These are phyloP conservation scores for Drosophila sordidapex DNA, from an alignment of 2,888 invertebrate species.

Conservation along the genomic window DNA sequence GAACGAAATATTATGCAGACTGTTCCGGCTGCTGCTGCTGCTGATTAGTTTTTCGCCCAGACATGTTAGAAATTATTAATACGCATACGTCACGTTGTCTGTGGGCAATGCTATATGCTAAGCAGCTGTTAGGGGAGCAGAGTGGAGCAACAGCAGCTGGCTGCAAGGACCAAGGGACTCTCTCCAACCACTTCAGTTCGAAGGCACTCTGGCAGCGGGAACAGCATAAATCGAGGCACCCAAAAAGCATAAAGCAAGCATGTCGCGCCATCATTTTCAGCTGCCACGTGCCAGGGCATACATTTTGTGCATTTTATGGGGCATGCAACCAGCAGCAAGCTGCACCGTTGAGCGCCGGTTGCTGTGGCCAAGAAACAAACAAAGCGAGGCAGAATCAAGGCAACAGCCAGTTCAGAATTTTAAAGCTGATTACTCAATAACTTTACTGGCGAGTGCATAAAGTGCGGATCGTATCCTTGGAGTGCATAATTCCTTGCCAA, in stretches of 20 bases:
- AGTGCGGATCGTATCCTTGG: slow-evolving; percentile 67
- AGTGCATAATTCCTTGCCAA: slow-evolving; percentile 72
- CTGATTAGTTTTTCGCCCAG: slow-evolving; percentile 53
- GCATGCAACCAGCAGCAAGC: slow-evolving; percentile 36
- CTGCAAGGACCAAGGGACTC: slow-evolving; percentile 7
- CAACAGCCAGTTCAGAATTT: slow-evolving; percentile 57
- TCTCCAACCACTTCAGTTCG: slow-evolving; percentile 16
- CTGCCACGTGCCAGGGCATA: slow-evolving; percentile 80
- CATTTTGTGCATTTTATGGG: slow-evolving; percentile 77
- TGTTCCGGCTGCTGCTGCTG: slow-evolving; percentile 19
- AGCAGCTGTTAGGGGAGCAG: slow-evolving; percentile 27
- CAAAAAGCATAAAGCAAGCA: slow-evolving; percentile 82
- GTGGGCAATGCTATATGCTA: slow-evolving; percentile 43
- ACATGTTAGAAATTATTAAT: slow-evolving; percentile 60
- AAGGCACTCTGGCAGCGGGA: slow-evolving; percentile 16
- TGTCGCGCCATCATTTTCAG: slow-evolving; percentile 84
- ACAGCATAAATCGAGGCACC: slow-evolving; percentile 69
- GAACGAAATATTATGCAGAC: slow-evolving; percentile 5
- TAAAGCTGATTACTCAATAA: slow-evolving; percentile 82
- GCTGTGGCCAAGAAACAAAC: slow-evolving; percentile 62
- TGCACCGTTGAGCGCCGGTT: slow-evolving; percentile 19
- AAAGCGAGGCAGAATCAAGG: slow-evolving; percentile 28
- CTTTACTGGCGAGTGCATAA: slow-evolving; percentile 75
- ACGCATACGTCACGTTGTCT: slow-evolving; percentile 64
- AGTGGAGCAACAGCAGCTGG: slow-evolving; percentile 10